These are phyloP conservation scores for Plecotus auritus DNA, from an alignment of 2,113 vertebrate genomes.

Conservation along the genomic window DNA sequence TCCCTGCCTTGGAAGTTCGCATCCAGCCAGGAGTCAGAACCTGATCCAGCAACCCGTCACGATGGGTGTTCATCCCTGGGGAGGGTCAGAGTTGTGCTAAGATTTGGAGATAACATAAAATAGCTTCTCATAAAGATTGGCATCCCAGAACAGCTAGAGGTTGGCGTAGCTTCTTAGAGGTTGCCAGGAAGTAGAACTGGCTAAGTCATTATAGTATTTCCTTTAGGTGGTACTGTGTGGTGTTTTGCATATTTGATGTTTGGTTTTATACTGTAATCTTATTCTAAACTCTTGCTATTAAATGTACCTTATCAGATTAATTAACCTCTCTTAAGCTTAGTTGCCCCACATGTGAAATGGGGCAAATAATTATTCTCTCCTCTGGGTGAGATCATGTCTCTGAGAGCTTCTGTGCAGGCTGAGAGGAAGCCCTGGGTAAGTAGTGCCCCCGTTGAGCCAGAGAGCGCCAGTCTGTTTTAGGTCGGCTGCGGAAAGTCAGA, in stretches of 20 bases:
- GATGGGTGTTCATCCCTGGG: background rate
- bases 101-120: background rate
- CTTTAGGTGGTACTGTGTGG: background rate
- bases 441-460: background rate
- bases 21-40: background rate
- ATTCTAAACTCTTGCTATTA: background rate
- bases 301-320: background rate
- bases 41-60: background rate
- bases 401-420: background rate
- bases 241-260: background rate
- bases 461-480: too few relatives aligned
- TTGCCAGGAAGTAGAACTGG: background rate
- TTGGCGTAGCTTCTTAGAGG: background rate
- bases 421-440: background rate
- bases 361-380: background rate
- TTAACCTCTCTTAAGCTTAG: background rate
- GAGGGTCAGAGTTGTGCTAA: background rate
- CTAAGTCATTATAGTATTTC: background rate
- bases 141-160: background rate
- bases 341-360: background rate
- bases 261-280: background rate
- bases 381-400: background rate
- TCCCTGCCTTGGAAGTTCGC: conserved; percentile 31
- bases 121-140: background rate
- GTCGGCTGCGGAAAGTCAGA: background rate